Percentiles rank a stretch among this genome's conserved stretches.
These are phyloP conservation scores for Erinaceus europaeus DNA, from an alignment of 2,113 vertebrate species.

Conservation along the genomic window DNA sequence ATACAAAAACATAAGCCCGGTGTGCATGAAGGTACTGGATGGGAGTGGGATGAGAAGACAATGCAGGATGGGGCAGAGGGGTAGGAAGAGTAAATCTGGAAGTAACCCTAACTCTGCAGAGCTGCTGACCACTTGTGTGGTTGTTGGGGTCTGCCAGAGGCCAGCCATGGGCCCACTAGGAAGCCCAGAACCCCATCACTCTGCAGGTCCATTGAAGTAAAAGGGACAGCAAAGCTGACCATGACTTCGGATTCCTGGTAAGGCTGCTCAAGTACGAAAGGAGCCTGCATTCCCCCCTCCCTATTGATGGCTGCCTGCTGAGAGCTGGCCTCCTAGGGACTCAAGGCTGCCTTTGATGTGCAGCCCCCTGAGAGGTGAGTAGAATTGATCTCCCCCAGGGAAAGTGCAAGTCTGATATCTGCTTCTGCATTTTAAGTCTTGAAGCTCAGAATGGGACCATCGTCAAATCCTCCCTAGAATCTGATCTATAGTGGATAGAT, in stretches of 20 bases:
- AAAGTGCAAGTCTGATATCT: neutral
- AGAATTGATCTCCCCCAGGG: neutral
- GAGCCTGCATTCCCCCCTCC: neutral
- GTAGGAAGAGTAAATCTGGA: neutral
- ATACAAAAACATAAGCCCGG: too few relatives aligned
- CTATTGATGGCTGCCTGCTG: slow-evolving; percentile 8
- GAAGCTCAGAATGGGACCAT: neutral
- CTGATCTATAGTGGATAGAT: neutral
- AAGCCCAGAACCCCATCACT: neutral
- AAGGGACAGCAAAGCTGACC: neutral
- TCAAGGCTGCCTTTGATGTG: neutral
- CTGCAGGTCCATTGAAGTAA: neutral
- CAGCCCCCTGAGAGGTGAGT: neutral
- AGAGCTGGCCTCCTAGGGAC: slow-evolving; percentile 6
- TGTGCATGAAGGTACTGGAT: too few relatives aligned
- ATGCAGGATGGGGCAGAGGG: too few relatives aligned
- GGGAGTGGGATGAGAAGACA: too few relatives aligned
- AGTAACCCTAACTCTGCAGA: neutral
- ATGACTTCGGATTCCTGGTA: neutral
- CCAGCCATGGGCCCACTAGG: neutral
- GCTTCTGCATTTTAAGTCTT: slow-evolving; percentile 24
- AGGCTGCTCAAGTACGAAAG: neutral
- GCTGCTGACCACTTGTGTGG: neutral
- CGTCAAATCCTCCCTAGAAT: neutral
- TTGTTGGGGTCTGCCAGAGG: neutral